phyloP scores from a whole-genome alignment of 2,113 vertebrate species.

The Pampusana beccarii region DNA sequence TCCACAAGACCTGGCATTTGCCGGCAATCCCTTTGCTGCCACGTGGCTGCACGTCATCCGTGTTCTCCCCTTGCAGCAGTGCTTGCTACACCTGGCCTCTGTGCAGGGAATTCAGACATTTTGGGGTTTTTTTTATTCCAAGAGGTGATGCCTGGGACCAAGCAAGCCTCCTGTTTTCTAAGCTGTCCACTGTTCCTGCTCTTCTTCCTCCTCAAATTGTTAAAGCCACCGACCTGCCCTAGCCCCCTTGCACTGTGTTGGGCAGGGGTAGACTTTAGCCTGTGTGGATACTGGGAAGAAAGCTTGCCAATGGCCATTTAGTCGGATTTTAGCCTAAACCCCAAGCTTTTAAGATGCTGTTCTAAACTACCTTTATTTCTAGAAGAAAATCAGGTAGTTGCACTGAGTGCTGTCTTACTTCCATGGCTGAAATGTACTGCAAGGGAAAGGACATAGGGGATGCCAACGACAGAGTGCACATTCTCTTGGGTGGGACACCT shows the following conservation, averaged over 20 bases:
- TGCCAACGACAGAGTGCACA: background rate
- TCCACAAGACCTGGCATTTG: background rate
- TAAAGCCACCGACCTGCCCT: background rate
- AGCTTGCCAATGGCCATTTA: background rate
- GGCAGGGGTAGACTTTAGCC: background rate
- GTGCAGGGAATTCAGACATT: background rate
- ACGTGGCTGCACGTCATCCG: background rate
- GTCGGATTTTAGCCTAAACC: background rate
- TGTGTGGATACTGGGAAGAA: background rate
- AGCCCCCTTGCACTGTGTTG: background rate
- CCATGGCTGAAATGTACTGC: background rate
- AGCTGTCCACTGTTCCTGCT: background rate
- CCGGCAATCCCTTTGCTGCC: fast-evolving
- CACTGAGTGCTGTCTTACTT: background rate
- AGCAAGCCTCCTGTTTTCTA: background rate
- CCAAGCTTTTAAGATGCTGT: background rate
- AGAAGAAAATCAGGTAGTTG: background rate
- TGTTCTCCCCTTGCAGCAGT: background rate
- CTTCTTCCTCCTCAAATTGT: background rate
- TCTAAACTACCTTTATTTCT: background rate
- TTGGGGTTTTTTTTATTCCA: background rate
- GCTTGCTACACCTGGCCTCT: background rate
- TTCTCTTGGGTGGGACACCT: background rate
- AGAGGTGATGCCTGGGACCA: background rate
- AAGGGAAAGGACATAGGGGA: background rate